Base-by-base conservation (phyloP, 2,113 vertebrate genomes). In the Stegostoma tigrinum region DNA sequence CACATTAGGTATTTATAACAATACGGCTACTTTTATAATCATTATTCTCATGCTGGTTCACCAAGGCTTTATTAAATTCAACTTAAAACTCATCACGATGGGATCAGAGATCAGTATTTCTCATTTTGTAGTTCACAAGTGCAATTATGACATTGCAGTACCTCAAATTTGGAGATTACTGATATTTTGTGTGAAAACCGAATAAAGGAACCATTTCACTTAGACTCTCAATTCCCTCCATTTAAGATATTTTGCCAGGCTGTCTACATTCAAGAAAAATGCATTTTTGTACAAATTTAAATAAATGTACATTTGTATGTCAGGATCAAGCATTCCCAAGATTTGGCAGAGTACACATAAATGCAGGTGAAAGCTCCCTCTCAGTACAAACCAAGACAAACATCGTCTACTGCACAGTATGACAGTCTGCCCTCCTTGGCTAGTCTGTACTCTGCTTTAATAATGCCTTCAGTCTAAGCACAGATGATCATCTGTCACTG, bases 51-150 rank as follows among this genome's bases (percentile, higher is more conserved):
- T 48, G 42, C 83, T 86, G 80, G 21, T 21, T 21, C 17, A 86
- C 83, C 24, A 86, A 86, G 83, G 83, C 24, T 86, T 48, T 48
- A 86, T 86, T 86, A 86, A 86, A 48, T 86, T 86, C 83, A 48
- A 7, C 48, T 86, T 86, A 42, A 48, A 45, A 86, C 83, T 86
- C 24, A 23, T 24, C 19, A 86, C 52, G 83, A 86, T 86, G 3
- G 17, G 19, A 87, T 87, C 27, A 52, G 5, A 87, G 48, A 24
- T 87, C 48, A 52, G 23, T 21, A 87, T 48, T 48, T 87, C 24
- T 48, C 5, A 23, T 45, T 48, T 87, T 3, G 23, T 24, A 8
- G 85, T 87, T 24, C 3, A 87, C 21, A 52, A 87, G 7, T 87
- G 85, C 4, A 87, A 52, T 48, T 48, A 87, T 38, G 14, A 52